These are phyloP conservation scores for Tetramorium simillimum DNA, from an alignment of 1,140 invertebrate species.

Conservation along the genomic window DNA sequence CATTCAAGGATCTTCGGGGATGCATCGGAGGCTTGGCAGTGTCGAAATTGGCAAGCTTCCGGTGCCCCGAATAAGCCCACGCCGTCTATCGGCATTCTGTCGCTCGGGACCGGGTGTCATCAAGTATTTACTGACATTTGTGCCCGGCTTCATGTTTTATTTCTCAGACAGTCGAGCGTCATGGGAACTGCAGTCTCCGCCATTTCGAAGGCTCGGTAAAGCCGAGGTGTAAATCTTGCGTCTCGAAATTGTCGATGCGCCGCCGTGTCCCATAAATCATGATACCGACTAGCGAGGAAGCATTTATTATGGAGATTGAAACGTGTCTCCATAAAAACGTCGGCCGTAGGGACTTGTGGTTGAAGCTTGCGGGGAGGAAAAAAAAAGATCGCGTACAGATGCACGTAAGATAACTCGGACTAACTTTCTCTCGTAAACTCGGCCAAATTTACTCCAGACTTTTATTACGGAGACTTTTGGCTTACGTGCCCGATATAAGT, in stretches of 20 bases:
- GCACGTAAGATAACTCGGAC: not conserved
- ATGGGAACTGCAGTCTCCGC: not conserved
- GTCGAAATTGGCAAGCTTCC: conserved; percentile 66
- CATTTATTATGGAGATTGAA: conserved; percentile 40
- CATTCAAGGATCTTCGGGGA: conserved; percentile 35
- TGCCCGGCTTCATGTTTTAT: conserved; percentile 58
- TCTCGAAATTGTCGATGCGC: conserved; percentile 39
- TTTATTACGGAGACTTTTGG: not conserved
- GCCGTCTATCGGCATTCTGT: conserved; percentile 56
- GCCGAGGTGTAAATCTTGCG: conserved; percentile 39
- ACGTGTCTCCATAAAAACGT: conserved; percentile 30
- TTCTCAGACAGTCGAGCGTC: conserved; percentile 40
- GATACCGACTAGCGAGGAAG: not conserved
- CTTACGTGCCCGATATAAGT: not conserved
- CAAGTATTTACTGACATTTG: conserved; percentile 74
- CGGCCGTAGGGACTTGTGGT: not conserved
- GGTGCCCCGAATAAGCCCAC: not conserved
- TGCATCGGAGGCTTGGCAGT: conserved; percentile 49
- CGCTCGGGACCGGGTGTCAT: conserved; percentile 51
- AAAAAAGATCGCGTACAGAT: not conserved
- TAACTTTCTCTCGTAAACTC: not conserved
- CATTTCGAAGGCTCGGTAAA: conserved; percentile 4
- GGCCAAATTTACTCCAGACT: not conserved
- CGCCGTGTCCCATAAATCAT: conserved; percentile 36
- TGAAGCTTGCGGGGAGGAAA: not conserved